Percentiles rank a stretch among this genome's conserved stretches.
These are phyloP conservation scores for Nestor notabilis DNA, from an alignment of 2,113 vertebrate species.

Conservation along the genomic window DNA sequence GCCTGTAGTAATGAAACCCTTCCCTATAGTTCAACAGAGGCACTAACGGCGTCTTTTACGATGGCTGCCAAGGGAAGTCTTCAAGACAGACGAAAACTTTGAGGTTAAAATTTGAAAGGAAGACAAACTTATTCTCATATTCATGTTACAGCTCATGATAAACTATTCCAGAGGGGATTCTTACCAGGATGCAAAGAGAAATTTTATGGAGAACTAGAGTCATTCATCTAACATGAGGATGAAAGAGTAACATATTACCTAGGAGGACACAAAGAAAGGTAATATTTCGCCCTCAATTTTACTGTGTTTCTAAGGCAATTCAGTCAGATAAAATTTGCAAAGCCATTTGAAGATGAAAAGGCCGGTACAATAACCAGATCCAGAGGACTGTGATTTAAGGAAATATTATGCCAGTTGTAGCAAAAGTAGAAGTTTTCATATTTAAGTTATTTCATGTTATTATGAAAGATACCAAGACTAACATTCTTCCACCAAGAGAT, in stretches of 20 bases:
- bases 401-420: slow-evolving; percentile 52
- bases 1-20: neutral
- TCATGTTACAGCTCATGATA: slow-evolving; percentile 25
- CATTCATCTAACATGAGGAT: slow-evolving; percentile 28
- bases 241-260: slow-evolving; percentile 8
- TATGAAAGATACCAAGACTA: slow-evolving; percentile 34
- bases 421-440: slow-evolving; percentile 32
- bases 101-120: slow-evolving; percentile 54
- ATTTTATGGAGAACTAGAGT: slow-evolving; percentile 14
- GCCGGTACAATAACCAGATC: neutral
- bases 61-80: slow-evolving; percentile 26
- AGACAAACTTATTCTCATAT: slow-evolving; percentile 27
- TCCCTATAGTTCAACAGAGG: neutral
- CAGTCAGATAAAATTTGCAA: slow-evolving; percentile 25
- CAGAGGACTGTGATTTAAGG: slow-evolving; percentile 2
- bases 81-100: slow-evolving; percentile 5
- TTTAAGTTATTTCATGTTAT: slow-evolving; percentile 41
- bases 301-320: slow-evolving; percentile 1
- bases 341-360: slow-evolving; percentile 3
- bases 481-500: slow-evolving; percentile 8
- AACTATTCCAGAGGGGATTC: slow-evolving; percentile 41
- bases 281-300: slow-evolving; percentile 6
- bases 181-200: slow-evolving; percentile 10
- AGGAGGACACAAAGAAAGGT: slow-evolving; percentile 22
- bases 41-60: neutral